Evolutionary conservation across 2,888 invertebrate species (phyloP), one percentile per base, ranked within the genome.

Genomic region (Tricholauxania praeusta): DNA sequence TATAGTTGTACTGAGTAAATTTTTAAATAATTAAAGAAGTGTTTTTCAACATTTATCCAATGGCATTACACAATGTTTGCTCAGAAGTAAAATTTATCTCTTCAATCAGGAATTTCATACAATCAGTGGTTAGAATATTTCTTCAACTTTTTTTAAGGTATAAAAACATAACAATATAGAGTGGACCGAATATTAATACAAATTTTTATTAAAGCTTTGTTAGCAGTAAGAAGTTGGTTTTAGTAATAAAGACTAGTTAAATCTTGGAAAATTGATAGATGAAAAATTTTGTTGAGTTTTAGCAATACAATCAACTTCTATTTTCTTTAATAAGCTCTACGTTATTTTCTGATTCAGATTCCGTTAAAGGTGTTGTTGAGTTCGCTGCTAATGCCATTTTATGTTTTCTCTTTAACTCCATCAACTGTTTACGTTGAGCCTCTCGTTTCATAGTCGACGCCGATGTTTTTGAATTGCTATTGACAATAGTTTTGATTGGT

Each of bases 391-490:
- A 77, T 17, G 86, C 84, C 59, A 84, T 81, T 74, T 86, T 86
- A 49, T 87, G 83, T 77, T 83, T 85, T 66, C 88, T 83, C 77
- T 87, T 88, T 77, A 87, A 79, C 80, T 96, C 96, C 78, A 96
- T 87, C 90, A 97, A 90, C 80, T 93, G 93, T 80, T 93, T 93
- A 76, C 96, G 90, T 57, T 94, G 94, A 0, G 91, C 90, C 82
- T 93, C 94, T 2, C 92, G 88, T 76, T 91, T 90, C 81, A 90
- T 87, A 0, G 90, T 89, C 0, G 90, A 89, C 52, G 82, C 81
- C 12, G 83, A 77, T 68, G 79, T 69, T 15, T 77, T 80, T 5
- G 76, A 63, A 51, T 69, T 82, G 53, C 78, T 82, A 55, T 78
- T 82, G 17, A 75, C 79, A 71, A 76, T 79, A 64, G 78, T 72